Evolutionary conservation across 2,888 invertebrate species (phyloP).

Genomic region (Tenthredo mesomela): DNA sequence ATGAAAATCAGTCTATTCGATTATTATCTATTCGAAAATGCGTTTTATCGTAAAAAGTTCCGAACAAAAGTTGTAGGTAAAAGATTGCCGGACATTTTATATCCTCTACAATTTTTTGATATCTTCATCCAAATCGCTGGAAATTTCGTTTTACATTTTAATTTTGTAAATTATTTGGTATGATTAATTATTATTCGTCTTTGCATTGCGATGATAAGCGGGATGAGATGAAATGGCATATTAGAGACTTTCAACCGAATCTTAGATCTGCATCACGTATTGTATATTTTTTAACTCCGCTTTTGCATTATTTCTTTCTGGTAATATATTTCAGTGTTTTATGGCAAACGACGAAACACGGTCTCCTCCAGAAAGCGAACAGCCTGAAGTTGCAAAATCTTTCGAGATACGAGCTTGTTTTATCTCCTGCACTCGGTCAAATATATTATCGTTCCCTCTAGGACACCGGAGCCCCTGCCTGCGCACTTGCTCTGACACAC

Average conservation of each 20-base stretch:
- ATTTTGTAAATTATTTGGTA: background rate
- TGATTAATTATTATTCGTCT: background rate
- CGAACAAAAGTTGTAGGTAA: background rate
- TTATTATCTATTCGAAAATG: background rate
- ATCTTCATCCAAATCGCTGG: background rate
- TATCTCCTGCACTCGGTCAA: slow-evolving; percentile 20
- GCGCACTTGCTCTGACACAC: background rate
- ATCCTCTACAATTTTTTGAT: background rate
- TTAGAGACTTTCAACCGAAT: background rate
- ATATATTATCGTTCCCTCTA: slow-evolving; percentile 26
- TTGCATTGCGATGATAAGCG: background rate
- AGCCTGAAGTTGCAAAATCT: slow-evolving; percentile 28
- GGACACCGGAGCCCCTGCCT: background rate
- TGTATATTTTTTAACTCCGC: background rate
- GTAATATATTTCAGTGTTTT: slow-evolving; percentile 26
- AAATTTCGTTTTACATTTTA: background rate
- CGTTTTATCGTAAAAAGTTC: background rate
- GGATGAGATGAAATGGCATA: background rate
- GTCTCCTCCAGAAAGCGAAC: background rate
- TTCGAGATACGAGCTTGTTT: slow-evolving; percentile 32
- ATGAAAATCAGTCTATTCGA: background rate
- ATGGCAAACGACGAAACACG: background rate
- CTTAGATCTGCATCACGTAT: slow-evolving; percentile 7
- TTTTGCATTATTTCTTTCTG: background rate
- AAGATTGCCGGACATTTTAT: background rate